Evolutionary conservation across 2,797 vertebrate genomes (phyloP), one percentile per base, ranked within the genome.

Genomic region (Pseudomugil tenellus): DNA sequence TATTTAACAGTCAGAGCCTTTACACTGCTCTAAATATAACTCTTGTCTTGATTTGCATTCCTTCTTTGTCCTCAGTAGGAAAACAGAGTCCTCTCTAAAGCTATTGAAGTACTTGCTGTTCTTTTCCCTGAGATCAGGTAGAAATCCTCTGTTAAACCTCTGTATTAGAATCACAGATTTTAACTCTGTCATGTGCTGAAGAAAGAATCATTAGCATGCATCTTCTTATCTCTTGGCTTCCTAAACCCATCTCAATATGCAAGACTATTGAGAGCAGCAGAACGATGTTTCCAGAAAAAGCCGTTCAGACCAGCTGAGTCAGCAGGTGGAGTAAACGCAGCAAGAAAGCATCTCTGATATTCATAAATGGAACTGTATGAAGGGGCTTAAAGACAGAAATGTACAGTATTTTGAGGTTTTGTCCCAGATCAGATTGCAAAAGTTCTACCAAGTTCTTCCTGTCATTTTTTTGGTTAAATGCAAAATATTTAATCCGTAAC

Each of bases 231-330:
- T 75, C 71, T 34, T 13, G 29, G 63, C 84, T 80, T 79, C 82
- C 19, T 77, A 75, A 84, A 82, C 77, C 80, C 80, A 71, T 43
- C 63, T 82, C 79, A 85, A 64, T 86, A 81, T 82, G 71, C 67
- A 60, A 21, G 58, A 35, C 65, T 25, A 67, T 64, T 25, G 60
- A 41, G 76, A 70, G 57, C 48, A 39, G 28, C 23, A 34, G 37
- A 56, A 62, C 60, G 17, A 58, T 68, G 52, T 76, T 77, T 66
- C 26, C 71, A 41, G 51, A 78, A 67, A 76, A 41, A 62, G 32
- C 51, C 3, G 53, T 62, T 76, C 31, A 32, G 26, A 65, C 52
- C 66, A 51, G 56, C 62, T n/a, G 43, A 74, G 56, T 63, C 54
- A 52, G 71, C 52, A 54, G 37, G 71, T 58, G 7, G 55, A 48